Evolutionary conservation across 2,888 invertebrate species (phyloP).

Genomic region (Metalampra italica): DNA sequence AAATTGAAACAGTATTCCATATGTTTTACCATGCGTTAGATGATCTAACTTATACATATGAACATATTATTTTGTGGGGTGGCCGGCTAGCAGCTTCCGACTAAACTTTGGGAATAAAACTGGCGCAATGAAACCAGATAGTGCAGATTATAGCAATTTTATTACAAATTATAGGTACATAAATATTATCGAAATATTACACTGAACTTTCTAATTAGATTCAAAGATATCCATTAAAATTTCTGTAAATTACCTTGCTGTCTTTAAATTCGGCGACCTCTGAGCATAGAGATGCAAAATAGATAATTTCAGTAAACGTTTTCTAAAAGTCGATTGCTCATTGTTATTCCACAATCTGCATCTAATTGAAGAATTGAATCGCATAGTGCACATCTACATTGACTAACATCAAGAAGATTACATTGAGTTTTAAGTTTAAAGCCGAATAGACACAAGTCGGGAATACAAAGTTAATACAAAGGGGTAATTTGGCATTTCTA

Average conservation of each 20-base stretch:
- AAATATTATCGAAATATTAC: conserved; percentile 38
- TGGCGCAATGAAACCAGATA: conserved; percentile 26
- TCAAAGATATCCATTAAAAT: conserved; percentile 5
- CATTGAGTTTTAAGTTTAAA: conserved; percentile 21
- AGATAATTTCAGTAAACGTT: background rate
- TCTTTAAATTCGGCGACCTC: background rate
- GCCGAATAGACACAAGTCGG: conserved; percentile 16
- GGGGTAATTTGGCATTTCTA: conserved; percentile 40
- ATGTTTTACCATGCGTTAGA: too few species aligned
- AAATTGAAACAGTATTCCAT: too few species aligned
- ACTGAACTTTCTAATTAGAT: conserved; percentile 20
- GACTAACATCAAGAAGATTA: conserved; percentile 29
- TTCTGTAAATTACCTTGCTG: background rate
- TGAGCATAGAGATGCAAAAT: background rate
- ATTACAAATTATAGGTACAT: conserved; percentile 47
- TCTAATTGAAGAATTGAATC: conserved; percentile 16
- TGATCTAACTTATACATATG: too few species aligned
- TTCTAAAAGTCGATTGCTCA: too few species aligned
- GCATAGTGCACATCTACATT: conserved; percentile 44
- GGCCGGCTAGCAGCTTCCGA: too few species aligned
- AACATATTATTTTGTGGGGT: too few species aligned
- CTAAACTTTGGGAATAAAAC: background rate
- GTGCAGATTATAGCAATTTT: conserved; percentile 47
- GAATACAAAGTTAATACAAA: conserved; percentile 33
- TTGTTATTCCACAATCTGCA: background rate